Percentiles rank a stretch among this genome's conserved stretches.
phyloP scores from a whole-genome alignment of 2,113 vertebrate genomes.

The Halcyon senegalensis region DNA sequence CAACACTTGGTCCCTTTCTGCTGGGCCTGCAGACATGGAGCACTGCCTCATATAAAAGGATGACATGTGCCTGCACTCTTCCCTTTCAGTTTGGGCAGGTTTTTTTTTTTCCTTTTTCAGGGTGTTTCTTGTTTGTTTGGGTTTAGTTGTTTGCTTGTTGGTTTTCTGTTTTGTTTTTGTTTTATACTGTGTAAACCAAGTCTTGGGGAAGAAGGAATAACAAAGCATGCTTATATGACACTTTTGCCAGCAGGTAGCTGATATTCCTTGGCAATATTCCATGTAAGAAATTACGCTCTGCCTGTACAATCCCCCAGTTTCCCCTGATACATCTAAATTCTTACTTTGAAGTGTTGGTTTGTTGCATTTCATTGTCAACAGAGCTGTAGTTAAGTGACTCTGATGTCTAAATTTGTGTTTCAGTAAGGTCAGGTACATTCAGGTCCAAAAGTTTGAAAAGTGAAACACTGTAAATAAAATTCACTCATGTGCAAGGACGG shows the following conservation, averaged over 20 bases:
- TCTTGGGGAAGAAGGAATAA: background rate
- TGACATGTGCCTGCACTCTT: fast-evolving
- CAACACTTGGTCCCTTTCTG: background rate
- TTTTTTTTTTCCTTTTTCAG: fast-evolving
- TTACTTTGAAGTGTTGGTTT: background rate
- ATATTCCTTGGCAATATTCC: background rate
- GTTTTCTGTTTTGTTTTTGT: background rate
- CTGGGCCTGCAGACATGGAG: background rate
- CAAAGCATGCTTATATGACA: background rate
- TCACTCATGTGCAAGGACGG: background rate
- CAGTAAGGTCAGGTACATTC: background rate
- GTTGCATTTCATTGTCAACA: background rate
- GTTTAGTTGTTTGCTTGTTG: background rate
- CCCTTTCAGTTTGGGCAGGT: background rate
- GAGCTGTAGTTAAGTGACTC: background rate
- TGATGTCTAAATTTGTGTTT: background rate
- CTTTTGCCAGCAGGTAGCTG: background rate
- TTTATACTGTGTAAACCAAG: background rate
- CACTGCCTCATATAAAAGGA: background rate
- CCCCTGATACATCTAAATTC: background rate
- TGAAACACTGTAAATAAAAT: background rate
- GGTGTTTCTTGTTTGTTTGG: background rate
- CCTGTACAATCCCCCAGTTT: background rate
- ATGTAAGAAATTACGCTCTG: background rate
- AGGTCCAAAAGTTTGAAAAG: background rate